Conservation (phyloP, 2,113 vertebrate species). For the Morone saxatilis region DNA sequence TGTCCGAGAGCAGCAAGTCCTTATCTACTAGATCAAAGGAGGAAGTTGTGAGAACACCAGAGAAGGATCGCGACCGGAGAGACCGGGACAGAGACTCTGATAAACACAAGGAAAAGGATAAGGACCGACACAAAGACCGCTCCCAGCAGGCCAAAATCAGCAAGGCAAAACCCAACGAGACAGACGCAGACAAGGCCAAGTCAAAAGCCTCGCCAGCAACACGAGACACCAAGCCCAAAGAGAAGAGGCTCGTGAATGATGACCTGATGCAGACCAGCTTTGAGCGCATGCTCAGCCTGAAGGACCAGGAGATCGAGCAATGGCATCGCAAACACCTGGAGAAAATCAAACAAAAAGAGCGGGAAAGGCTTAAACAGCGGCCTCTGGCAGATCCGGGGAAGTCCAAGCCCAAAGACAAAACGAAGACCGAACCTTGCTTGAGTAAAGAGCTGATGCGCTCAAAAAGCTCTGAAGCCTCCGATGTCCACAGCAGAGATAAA, state of each 20-base stretch:
- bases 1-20: slow-evolving; percentile 86
- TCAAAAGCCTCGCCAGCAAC: slow-evolving; percentile 85
- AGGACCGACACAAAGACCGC: slow-evolving; percentile 92
- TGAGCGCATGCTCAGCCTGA: slow-evolving; percentile 97
- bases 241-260: slow-evolving; percentile 96
- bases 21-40: slow-evolving; percentile 90
- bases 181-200: slow-evolving; percentile 89
- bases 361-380: slow-evolving; percentile 92
- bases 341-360: slow-evolving; percentile 98
- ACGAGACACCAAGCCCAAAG: slow-evolving; percentile 92
- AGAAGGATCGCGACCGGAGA: slow-evolving; percentile 94
- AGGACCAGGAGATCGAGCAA: slow-evolving; percentile 98
- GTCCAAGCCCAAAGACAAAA: slow-evolving; percentile 90
- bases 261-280: slow-evolving; percentile 99
- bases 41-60: slow-evolving; percentile 89
- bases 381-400: slow-evolving; percentile 88
- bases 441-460: slow-evolving; percentile 92
- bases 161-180: slow-evolving; percentile 75
- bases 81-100: slow-evolving; percentile 90
- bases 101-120: slow-evolving; percentile 93
- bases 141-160: slow-evolving; percentile 85
- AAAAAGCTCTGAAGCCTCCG: slow-evolving; percentile 93
- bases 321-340: slow-evolving; percentile 98
- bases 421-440: slow-evolving; percentile 85
- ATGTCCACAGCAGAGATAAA: slow-evolving; percentile 87